A percentile compares a stretch with the other conserved stretches of the same genome.
Conservation (phyloP, 2,113 vertebrate genomes). For the Mirza zaza region DNA sequence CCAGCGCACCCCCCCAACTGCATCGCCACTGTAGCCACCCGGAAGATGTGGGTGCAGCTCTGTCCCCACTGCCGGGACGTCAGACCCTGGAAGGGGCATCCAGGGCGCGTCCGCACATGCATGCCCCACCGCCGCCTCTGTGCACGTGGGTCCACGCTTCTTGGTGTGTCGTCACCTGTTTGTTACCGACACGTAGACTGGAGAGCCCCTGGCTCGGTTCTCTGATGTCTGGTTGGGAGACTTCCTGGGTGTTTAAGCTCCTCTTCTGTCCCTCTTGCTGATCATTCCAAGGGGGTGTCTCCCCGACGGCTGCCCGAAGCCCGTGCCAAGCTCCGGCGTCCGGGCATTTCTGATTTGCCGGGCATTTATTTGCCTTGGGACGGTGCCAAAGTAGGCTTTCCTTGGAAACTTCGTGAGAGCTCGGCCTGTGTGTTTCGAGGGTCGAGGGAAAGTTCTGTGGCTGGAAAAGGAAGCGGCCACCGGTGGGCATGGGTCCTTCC, state of each 20-base stretch:
- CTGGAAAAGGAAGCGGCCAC: not conserved
- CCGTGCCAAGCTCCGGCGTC: rapidly evolving
- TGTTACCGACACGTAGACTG: not conserved
- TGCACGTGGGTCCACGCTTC: not conserved
- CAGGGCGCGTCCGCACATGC: rapidly evolving
- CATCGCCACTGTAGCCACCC: not conserved
- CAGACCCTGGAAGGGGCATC: not conserved
- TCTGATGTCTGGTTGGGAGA: not conserved
- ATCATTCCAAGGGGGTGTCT: not conserved
- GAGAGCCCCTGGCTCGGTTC: not conserved
- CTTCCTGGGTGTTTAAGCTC: not conserved
- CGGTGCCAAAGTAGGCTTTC: not conserved
- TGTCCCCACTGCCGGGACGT: not conserved
- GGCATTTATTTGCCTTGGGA: not conserved
- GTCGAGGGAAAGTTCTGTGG: not conserved
- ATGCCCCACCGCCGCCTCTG: rapidly evolving
- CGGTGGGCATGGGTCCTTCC: not conserved
- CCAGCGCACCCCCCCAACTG: not conserved
- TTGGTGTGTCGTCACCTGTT: not conserved
- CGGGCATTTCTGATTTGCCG: not conserved
- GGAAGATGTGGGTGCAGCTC: not conserved
- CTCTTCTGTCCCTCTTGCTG: not conserved
- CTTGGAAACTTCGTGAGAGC: not conserved
- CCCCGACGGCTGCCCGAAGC: rapidly evolving
- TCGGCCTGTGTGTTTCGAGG: not conserved